These are phyloP conservation scores for Threskiornis aethiopicus DNA, from an alignment of 2,797 vertebrate species.

Conservation along the genomic window DNA sequence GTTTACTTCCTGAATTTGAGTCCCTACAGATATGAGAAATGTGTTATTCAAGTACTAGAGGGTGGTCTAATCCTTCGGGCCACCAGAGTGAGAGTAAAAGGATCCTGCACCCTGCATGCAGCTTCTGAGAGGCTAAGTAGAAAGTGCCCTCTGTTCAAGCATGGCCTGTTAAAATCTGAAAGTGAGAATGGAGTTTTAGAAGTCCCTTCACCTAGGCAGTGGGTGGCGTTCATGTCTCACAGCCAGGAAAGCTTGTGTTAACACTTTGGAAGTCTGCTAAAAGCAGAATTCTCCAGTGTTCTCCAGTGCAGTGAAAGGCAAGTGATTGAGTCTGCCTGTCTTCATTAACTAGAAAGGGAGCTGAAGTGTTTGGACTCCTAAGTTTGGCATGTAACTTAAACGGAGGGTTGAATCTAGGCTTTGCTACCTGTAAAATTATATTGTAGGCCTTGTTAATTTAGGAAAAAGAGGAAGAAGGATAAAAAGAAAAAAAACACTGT, in stretches of 20 bases:
- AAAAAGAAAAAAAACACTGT: fast-evolving
- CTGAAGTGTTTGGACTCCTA: not conserved
- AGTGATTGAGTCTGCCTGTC: not conserved
- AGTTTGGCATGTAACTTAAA: not conserved
- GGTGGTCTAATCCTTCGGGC: not conserved
- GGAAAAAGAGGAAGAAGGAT: not conserved
- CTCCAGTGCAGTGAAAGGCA: not conserved
- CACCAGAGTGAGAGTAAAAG: not conserved
- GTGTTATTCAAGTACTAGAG: not conserved
- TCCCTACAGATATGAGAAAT: not conserved
- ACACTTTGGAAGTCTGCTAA: not conserved
- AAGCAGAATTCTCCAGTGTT: not conserved
- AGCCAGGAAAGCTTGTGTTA: not conserved
- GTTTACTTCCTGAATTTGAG: not conserved
- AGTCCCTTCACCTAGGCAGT: not conserved
- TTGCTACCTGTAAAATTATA: not conserved
- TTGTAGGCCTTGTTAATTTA: not conserved
- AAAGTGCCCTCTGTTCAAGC: not conserved
- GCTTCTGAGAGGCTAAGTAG: not conserved
- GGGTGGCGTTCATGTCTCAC: not conserved
- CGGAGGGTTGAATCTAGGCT: not conserved
- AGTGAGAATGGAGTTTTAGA: not conserved
- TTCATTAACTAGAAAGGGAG: not conserved
- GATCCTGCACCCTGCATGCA: not conserved
- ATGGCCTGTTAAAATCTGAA: not conserved